phyloP scores from a whole-genome alignment of 2,797 vertebrate species.

The Ficedula albicollis region DNA sequence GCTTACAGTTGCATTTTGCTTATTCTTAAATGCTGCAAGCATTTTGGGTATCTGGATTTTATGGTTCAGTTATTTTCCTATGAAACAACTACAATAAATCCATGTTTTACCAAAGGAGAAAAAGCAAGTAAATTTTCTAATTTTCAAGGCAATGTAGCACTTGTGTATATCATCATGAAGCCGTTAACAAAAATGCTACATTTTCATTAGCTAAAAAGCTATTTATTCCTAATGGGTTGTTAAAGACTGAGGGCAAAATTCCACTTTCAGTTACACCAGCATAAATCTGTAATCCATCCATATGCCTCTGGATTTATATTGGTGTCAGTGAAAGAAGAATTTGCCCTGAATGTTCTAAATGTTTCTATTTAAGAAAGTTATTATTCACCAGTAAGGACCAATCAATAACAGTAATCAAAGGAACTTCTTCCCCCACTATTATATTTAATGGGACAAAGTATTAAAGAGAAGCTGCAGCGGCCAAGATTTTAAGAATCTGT shows the following conservation, averaged over 20 bases:
- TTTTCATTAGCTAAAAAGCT: slow-evolving; percentile 64
- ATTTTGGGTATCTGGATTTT: slow-evolving; percentile 19
- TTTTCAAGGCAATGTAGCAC: slow-evolving; percentile 31
- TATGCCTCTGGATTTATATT: background rate
- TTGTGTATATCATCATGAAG: slow-evolving; percentile 46
- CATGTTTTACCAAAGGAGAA: slow-evolving; percentile 23
- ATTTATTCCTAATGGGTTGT: slow-evolving; percentile 64
- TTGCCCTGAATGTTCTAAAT: background rate
- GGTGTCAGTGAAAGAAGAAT: slow-evolving; percentile 6
- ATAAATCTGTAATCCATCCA: slow-evolving; percentile 6
- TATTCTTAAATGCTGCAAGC: background rate
- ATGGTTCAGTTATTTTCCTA: slow-evolving; percentile 42
- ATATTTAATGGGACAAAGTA: background rate
- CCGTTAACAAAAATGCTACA: slow-evolving; percentile 32
- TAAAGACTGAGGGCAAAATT: slow-evolving; percentile 38
- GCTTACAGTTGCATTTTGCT: background rate
- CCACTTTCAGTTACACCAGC: slow-evolving; percentile 17
- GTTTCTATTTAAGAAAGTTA: background rate
- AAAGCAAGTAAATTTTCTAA: slow-evolving; percentile 28
- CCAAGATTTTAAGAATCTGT: background rate
- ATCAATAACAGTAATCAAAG: slow-evolving; percentile 55
- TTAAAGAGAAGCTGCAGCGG: background rate
- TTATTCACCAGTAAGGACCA: slow-evolving; percentile 48
- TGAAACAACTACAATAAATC: background rate
- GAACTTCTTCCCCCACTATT: background rate